Conservation (phyloP, 35 echinoderm and acorn worm genomes). For the Patiria miniata region DNA sequence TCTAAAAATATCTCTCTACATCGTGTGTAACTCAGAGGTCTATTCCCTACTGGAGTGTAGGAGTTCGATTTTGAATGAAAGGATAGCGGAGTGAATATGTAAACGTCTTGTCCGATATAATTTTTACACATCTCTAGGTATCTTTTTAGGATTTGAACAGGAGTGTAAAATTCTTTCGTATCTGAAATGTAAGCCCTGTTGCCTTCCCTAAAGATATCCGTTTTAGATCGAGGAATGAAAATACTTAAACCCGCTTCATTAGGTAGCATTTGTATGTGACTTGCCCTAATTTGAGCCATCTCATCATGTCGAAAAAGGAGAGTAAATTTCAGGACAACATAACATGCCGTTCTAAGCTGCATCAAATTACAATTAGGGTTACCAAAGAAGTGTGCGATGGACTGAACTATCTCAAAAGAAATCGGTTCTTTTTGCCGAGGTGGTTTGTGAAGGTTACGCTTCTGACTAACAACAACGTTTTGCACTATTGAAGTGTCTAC, state of each 20-base stretch:
- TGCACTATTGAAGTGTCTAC: neutral
- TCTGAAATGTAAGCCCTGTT: neutral
- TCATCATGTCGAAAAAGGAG: neutral
- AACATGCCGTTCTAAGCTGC: neutral
- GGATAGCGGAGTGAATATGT: neutral
- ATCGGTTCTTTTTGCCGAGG: neutral
- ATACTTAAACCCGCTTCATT: neutral
- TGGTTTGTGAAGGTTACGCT: neutral
- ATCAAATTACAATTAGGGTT: neutral
- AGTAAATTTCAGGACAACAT: neutral
- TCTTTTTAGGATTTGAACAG: neutral
- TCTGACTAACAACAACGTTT: neutral
- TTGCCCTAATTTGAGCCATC: neutral
- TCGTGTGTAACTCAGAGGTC: conserved; percentile 1
- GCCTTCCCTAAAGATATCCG: neutral
- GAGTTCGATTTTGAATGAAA: neutral
- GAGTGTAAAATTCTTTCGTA: neutral
- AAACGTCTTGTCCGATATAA: neutral
- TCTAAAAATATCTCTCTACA: neutral
- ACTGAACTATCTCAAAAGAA: neutral
- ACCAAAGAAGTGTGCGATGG: neutral
- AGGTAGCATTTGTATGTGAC: neutral
- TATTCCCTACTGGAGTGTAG: neutral
- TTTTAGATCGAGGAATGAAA: neutral
- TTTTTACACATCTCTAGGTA: neutral